phyloP scores from a whole-genome alignment of 2,888 invertebrate species.

The Polydrusus tereticollis region DNA sequence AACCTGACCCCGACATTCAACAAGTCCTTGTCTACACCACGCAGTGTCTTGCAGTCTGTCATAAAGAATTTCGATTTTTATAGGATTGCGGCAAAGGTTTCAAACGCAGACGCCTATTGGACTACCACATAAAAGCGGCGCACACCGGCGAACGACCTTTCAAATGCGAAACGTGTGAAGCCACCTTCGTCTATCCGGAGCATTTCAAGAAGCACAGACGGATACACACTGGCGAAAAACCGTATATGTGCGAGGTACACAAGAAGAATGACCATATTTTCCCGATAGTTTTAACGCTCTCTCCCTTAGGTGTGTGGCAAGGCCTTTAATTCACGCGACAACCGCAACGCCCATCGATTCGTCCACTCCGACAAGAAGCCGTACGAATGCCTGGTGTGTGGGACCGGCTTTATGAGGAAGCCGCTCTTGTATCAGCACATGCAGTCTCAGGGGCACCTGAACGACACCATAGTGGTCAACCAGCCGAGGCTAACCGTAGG shows the following conservation, averaged over 20 bases:
- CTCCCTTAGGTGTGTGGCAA: conserved; percentile 77
- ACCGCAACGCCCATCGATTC: conserved; percentile 86
- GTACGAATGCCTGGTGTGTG: conserved; percentile 86
- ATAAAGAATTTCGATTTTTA: too few species aligned
- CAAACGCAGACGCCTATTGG: conserved; percentile 78
- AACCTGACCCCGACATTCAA: too few species aligned
- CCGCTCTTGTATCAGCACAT: conserved; percentile 83
- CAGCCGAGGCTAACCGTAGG: conserved; percentile 72
- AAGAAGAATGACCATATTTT: background rate
- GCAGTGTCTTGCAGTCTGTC: too few species aligned
- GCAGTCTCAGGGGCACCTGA: conserved; percentile 80
- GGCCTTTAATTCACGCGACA: conserved; percentile 86
- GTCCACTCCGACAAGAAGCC: conserved; percentile 90
- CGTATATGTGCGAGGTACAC: conserved; percentile 72
- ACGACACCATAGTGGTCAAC: conserved; percentile 86
- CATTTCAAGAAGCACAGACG: conserved; percentile 85
- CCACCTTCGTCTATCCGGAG: conserved; percentile 86
- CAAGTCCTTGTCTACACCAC: too few species aligned
- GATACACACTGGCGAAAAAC: conserved; percentile 84
- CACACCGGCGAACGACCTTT: conserved; percentile 86
- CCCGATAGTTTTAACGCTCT: too few species aligned
- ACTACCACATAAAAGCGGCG: conserved; percentile 85
- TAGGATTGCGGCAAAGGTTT: conserved; percentile 79
- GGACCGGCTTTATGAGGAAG: conserved; percentile 87
- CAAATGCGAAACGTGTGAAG: conserved; percentile 79